These are phyloP conservation scores for Habrosyne pyritoides DNA, from an alignment of 2,888 invertebrate species.

Conservation along the genomic window DNA sequence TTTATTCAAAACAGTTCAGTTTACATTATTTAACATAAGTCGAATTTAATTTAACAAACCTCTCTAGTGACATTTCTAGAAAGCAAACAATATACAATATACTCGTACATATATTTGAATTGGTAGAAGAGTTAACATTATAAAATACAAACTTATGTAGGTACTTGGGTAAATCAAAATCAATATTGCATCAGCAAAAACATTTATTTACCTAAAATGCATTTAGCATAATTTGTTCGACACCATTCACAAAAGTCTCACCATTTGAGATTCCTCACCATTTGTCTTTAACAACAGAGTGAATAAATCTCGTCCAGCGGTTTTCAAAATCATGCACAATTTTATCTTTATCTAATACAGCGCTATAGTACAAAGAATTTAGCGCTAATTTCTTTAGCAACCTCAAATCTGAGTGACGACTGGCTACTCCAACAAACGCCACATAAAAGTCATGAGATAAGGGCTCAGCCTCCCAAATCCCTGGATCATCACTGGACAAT, in stretches of 20 bases:
- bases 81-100: too few species aligned
- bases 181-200: background rate
- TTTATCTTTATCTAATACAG: constrained; percentile 72
- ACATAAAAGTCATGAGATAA: constrained; percentile 89
- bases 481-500: constrained; percentile 90
- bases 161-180: background rate
- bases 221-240: background rate
- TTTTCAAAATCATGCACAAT: constrained; percentile 66
- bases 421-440: constrained; percentile 90
- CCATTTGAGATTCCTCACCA: constrained; percentile 13
- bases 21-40: too few species aligned
- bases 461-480: constrained; percentile 88
- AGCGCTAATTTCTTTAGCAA: constrained; percentile 89
- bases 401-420: constrained; percentile 86
- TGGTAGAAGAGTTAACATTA: too few species aligned
- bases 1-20: too few species aligned
- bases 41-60: too few species aligned
- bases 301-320: constrained; percentile 70
- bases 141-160: too few species aligned
- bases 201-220: background rate
- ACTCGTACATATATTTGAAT: too few species aligned
- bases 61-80: too few species aligned
- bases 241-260: background rate
- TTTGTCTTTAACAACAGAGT: constrained; percentile 46
- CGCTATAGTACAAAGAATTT: constrained; percentile 89